Evolutionary conservation across 2,888 invertebrate genomes (phyloP), one percentile per base, ranked within the genome.

Genomic region (Sturmia bella): DNA sequence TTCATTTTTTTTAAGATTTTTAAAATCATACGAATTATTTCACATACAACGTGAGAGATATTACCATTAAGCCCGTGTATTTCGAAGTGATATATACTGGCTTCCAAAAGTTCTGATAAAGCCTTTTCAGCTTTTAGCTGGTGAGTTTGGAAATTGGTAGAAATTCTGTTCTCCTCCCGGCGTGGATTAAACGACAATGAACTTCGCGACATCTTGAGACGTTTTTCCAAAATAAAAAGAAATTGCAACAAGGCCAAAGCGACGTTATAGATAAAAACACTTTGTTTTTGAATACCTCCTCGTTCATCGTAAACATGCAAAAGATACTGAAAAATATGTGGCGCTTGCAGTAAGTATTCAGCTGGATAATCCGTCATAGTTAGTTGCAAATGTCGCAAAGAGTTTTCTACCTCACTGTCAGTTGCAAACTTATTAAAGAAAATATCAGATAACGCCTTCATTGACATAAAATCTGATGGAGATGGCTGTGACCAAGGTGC

Each of bases 301-400:
- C 83, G 84, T 1, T 79, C 81, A 15, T 84, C 85, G 27, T 87
- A 88, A 4, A 89, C 24, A 11, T 87, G 80, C 15, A 89, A 50
- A 1, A 90, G 61, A 12, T 86, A 84, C 0, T 87, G 86, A 39
- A 89, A 89, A n/a, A 90, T 85, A 61, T 89, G 85, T 9, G 91
- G 91, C 0, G 87, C 81, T 80, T 91, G 91, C 0, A 91, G 84
- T 24, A 91, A 85, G 74, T 89, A 90, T 63, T 91, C 91, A 0
- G 87, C 84, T 0, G 91, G 91, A 85, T 89, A 91, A 69, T 91
- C 91, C 13, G 68, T 57, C 41, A 91, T 85, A 4, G 87, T 88
- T 0, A 88, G 85, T 45, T 88, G 86, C 12, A 91, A 56, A 66
- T 87, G 87, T 1, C 85, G 85, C 0, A 91, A 48, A 0, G 87